Evolutionary conservation across 2,113 vertebrate species (phyloP), one percentile per base, ranked within the genome.

Genomic region (Pseudorectes ferrugineus): DNA sequence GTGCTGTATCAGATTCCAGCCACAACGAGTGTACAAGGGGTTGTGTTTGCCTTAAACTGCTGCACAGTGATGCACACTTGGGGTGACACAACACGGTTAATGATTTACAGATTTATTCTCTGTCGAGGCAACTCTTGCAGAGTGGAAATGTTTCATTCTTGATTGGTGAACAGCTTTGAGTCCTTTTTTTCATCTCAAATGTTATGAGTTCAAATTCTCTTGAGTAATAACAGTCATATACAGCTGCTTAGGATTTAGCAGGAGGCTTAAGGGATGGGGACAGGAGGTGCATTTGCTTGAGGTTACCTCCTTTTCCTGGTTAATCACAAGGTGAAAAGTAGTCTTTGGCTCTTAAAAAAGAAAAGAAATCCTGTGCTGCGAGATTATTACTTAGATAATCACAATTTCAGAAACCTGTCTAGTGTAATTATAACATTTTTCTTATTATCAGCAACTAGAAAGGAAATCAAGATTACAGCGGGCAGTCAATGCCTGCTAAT

Each of bases 71-170:
- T 73, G 85, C 38, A 12, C 74, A 38, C 31, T n/a, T 16, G 3
- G 29, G 43, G 42, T 65, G 46, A 29, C 5, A 71, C 59, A 77
- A 74, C 61, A 28, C 3, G 0, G 55, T 31, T 95, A 96, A 95
- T 89, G 91, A 92, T 83, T 95, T 92, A 95, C 88, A 89, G 80
- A 95, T 93, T 92, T 86, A 79, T 85, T 83, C 78, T 88, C 79
- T 77, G 48, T 54, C 24, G 7, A 88, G 54, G 63, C 83, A 79
- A 82, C 91, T 74, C 80, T 89, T 58, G 33, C 85, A 55, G 33
- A 83, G 88, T 24, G 43, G 76, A 93, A 88, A 93, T 80, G 82
- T 76, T 91, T 87, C 73, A 72, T 21, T 92, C 49, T 76, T 58
- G 80, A 82, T 42, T n/a, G 38, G 54, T 43, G 72, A 92, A 59